A percentile compares a stretch with the other conserved stretches of the same genome.
Evolutionary conservation across 2,888 invertebrate species (phyloP).

Genomic region (Spilosoma lubricipeda): DNA sequence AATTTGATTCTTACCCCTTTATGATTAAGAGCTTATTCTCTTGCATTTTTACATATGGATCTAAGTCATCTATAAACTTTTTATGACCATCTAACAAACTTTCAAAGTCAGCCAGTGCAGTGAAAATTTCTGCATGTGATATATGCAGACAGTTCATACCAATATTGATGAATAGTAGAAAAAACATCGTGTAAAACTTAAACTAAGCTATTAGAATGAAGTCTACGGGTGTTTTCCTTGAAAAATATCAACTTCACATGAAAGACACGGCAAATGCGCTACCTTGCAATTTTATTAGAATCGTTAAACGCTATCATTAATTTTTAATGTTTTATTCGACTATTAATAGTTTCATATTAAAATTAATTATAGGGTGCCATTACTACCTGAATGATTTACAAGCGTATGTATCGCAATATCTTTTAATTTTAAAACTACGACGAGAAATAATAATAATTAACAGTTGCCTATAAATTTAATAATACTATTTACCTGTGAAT

Average conservation of each 20-base stretch:
- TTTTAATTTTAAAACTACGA: too few species aligned
- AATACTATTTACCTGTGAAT: too few species aligned
- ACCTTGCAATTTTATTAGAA: background rate
- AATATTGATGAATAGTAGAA: background rate
- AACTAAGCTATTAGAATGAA: background rate
- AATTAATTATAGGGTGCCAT: background rate
- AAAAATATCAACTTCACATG: background rate
- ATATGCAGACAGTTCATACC: background rate
- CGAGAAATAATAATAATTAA: too few species aligned
- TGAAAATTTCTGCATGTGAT: slow-evolving; percentile 4
- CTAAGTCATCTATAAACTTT: slow-evolving; percentile 1
- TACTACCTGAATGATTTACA: background rate
- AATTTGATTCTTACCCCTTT: slow-evolving; percentile 2
- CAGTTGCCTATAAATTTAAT: too few species aligned
- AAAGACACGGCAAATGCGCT: background rate
- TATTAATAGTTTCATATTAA: background rate
- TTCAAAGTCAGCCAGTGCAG: slow-evolving; percentile 8
- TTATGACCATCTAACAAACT: background rate
- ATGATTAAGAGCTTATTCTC: slow-evolving; percentile 7
- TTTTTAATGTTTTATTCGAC: too few species aligned
- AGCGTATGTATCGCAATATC: background rate
- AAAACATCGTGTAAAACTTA: background rate
- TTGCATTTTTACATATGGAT: slow-evolving; percentile 4
- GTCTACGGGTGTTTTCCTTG: background rate
- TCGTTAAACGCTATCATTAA: too few species aligned